Percentiles rank a stretch among this genome's conserved stretches.
These are phyloP conservation scores for Conus ventricosus DNA, from an alignment of 1,140 invertebrate genomes.

Conservation along the genomic window DNA sequence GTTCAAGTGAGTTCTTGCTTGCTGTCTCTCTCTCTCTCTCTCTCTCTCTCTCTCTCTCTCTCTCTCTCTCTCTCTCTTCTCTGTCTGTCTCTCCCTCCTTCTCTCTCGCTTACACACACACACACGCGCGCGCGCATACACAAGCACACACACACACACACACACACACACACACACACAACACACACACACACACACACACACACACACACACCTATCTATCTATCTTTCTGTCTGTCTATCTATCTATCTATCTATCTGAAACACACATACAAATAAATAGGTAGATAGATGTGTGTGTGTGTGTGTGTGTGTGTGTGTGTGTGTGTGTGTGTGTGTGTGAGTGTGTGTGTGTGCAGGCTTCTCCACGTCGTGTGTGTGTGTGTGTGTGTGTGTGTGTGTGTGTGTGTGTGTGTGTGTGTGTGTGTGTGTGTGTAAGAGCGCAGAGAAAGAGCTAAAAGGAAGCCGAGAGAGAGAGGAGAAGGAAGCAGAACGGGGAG, in stretches of 20 bases:
- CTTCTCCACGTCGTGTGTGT: too few species aligned
- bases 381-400: slow-evolving; percentile 14
- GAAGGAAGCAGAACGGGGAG: not conserved
- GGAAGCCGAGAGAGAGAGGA: slow-evolving; percentile 4
- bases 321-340: slow-evolving; percentile 8
- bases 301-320: slow-evolving; percentile 20
- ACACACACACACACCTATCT: too few species aligned
- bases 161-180: too few species aligned
- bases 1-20: slow-evolving; percentile 56
- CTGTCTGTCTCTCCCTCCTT: not conserved
- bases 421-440: slow-evolving; percentile 14
- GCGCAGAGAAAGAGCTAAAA: not conserved
- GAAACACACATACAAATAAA: too few species aligned
- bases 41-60: not conserved
- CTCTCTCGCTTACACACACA: not conserved
- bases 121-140: not conserved
- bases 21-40: not conserved
- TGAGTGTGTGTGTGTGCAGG: slow-evolving; percentile 6
- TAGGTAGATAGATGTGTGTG: not conserved
- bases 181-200: not conserved
- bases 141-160: too few species aligned
- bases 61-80: not conserved
- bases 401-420: slow-evolving; percentile 8
- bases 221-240: too few species aligned
- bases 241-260: not conserved